Evolutionary conservation across 2,113 vertebrate genomes (phyloP), one percentile per base, ranked within the genome.

Genomic region (Myocastor coypus): DNA sequence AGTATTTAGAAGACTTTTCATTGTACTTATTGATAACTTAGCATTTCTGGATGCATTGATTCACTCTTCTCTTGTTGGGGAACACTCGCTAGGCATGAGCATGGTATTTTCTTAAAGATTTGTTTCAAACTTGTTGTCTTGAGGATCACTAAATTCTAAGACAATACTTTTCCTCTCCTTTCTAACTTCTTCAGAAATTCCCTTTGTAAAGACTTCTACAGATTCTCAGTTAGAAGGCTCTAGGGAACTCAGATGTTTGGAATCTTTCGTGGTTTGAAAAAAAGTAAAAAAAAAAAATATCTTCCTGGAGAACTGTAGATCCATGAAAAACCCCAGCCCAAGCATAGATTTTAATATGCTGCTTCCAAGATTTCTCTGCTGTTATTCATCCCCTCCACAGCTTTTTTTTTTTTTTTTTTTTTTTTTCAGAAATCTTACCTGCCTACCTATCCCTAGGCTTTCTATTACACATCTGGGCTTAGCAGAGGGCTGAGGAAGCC

Each of bases 71-170:
- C 37, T 37, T 86, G 4, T 11, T 52, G 26, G 3, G n/a, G 10
- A 61, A 5, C 3, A 34, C 32, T 37, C 7, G 3, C 3, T 5
- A 0, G 30, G 13, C 75, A 5, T 2, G 50, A 34, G 2, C 19
- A 16, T 24, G 16, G 30, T 28, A 14, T 24, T 12, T 37, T 63
- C 52, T 91, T 4, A 34, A 37, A 46, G 5, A 19, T 2, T 83
- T 83, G 30, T 73, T 83, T 13, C 46, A 37, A 85, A 86, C 52
- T 8, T 91, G 3, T 55, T 64, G 46, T 85, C 63, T 34, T 87
- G 26, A 52, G 13, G 52, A 52, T 81, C 55, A 12, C 46, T 91
- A 42, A 52, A 69, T 75, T 82, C 37, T 6, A 73, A 88, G 40
- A 71, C 30, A 73, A 64, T 42, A 73, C 34, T 64, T 66, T 59